phyloP scores from a whole-genome alignment of 2,113 vertebrate species.

The Galbula dea region DNA sequence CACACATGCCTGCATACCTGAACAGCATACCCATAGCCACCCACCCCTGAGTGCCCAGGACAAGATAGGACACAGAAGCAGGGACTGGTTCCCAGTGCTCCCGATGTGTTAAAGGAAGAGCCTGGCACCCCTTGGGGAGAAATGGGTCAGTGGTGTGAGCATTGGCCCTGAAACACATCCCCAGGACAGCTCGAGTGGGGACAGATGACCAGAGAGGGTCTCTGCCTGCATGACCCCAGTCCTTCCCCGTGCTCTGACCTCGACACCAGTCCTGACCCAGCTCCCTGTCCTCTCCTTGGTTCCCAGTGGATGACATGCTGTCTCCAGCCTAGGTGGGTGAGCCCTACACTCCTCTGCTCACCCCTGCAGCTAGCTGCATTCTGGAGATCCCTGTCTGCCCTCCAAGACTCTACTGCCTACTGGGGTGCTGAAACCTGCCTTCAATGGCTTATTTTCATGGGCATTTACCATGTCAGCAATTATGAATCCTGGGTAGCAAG shows the following conservation, averaged over 20 bases:
- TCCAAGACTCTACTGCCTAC: background rate
- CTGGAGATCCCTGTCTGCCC: background rate
- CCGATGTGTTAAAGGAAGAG: background rate
- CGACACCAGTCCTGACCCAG: background rate
- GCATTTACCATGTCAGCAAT: background rate
- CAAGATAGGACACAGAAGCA: background rate
- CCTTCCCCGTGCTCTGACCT: background rate
- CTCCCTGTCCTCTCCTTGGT: background rate
- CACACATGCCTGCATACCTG: background rate
- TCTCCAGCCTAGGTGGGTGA: background rate
- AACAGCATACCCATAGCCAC: background rate
- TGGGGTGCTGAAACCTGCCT: background rate
- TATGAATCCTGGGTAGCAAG: background rate
- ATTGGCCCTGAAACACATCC: fast-evolving
- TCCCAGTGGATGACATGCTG: background rate
- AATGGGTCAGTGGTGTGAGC: fast-evolving
- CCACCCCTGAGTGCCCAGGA: fast-evolving
- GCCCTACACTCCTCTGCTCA: background rate
- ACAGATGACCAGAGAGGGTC: fast-evolving
- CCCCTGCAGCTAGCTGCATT: fast-evolving
- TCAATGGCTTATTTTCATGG: background rate
- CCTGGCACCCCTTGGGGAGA: background rate
- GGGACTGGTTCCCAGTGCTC: fast-evolving
- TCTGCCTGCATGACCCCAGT: background rate
- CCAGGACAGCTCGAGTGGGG: fast-evolving